A percentile compares a stretch with the other conserved stretches of the same genome.
Conservation (phyloP, 2,888 invertebrate genomes). For the Papilio demoleus region DNA sequence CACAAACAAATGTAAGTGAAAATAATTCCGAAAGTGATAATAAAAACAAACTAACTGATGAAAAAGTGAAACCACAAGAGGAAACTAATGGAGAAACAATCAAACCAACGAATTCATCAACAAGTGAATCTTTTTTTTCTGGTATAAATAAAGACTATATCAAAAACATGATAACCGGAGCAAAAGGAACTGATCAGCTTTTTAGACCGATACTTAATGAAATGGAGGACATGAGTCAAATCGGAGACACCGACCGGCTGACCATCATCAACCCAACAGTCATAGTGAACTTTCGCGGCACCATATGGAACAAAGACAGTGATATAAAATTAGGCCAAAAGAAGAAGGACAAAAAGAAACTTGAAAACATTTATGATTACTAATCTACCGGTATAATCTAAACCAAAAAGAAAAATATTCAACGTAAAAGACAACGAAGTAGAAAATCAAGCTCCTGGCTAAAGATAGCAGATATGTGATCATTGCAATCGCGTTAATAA, state of each 20-base stretch:
- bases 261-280: slow-evolving; percentile 78
- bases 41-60: slow-evolving; percentile 54
- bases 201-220: slow-evolving; percentile 61
- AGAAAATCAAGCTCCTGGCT: slow-evolving; percentile 45
- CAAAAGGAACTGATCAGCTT: slow-evolving; percentile 42
- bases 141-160: slow-evolving; percentile 45
- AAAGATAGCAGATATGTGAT: too few relatives aligned
- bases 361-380: slow-evolving; percentile 43
- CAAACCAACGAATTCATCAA: slow-evolving; percentile 46
- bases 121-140: slow-evolving; percentile 53
- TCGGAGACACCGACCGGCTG: slow-evolving; percentile 75
- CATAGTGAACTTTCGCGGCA: slow-evolving; percentile 76
- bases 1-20: not conserved
- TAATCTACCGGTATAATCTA: slow-evolving; percentile 49
- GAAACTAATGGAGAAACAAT: not conserved
- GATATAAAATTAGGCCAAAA: slow-evolving; percentile 67
- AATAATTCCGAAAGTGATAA: slow-evolving; percentile 49
- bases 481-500: not conserved
- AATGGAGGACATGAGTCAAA: slow-evolving; percentile 76
- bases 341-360: slow-evolving; percentile 50
- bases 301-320: slow-evolving; percentile 69
- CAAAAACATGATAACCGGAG: slow-evolving; percentile 38
- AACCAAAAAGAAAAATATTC: not conserved
- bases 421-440: slow-evolving; percentile 37
- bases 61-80: not conserved